Evolutionary conservation across 2,797 vertebrate genomes (phyloP), one percentile per base, ranked within the genome.

Genomic region (Tapirus indicus): DNA sequence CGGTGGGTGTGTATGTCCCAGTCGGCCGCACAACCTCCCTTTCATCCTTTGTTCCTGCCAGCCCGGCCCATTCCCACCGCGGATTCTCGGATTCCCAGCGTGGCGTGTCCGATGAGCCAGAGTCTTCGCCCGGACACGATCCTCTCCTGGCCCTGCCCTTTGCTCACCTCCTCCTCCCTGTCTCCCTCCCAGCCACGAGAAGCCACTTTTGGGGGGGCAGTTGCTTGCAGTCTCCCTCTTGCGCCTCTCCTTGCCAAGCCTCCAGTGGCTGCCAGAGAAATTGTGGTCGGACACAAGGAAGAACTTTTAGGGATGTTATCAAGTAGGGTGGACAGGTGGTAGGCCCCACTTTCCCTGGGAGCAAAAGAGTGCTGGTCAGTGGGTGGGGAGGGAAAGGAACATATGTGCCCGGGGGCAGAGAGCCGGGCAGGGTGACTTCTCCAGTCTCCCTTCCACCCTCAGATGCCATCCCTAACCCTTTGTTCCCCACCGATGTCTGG

Each of bases 41-140:
- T 97, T 97, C 89, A 97, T 97, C 97, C 95, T 98, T 97, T 98
- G 97, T 98, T 97, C 93, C 96, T 64, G 91, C 87, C 94, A 74
- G 94, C 97, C 97, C 72, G 9, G 97, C 97, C 98, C 97, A 82
- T 98, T 97, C 97, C 97, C 97, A 97, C 96, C 72, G 38, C 54
- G 60, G 96, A 75, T 97, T 97, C 95, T 97, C 83, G 29, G 95
- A 95, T 97, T 97, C 97, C 94, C 97, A 98, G 97, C 77, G 92
- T 98, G 98, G 97, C 98, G 92, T 98, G 95, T 97, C 97, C 95
- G 95, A 97, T 97, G 98, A 98, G 97, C 96, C 94, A 97, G 92
- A 95, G 85, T 92, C 97, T 98, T 97, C 95, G 97, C 97, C 98
- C 85, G 84, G 97, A 98, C 98, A 98, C 44, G 97, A 98, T 97